Evolutionary conservation across 1,140 invertebrate genomes (phyloP), one percentile per base, ranked within the genome.

Genomic region (honey bee (Apis mellifera)): DNA sequence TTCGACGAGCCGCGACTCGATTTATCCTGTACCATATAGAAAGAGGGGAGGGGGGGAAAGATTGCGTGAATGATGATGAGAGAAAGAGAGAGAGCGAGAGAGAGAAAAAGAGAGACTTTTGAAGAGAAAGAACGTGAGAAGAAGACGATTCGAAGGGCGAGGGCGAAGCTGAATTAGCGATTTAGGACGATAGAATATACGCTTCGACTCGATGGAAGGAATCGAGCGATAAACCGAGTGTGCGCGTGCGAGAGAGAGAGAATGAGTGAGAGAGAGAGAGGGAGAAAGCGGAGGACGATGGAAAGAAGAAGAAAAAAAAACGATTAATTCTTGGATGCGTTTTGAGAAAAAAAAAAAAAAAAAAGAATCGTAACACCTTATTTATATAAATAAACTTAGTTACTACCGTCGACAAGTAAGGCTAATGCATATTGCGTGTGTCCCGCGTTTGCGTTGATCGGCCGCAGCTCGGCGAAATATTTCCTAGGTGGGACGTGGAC

Each of bases 371-470:
- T 91, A 93, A 89, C 87, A 91, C 77, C 91, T 92, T 91, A 92
- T 92, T 92, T 92, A 92, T 92, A 92, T 90, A 86, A 87, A 89
- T 86, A 90, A 76, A 90, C 86, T 89, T 89, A 91, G 90, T 90
- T 92, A 91, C 90, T 92, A 90, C 86, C 89, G 88, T 89, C 83
- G 86, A 86, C 78, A 89, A 90, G 78, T 90, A 91, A 92, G 82
- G 89, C 88, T 92, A 91, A 90, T 92, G 82, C 81, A 90, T 90
- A 90, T 86, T 92, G 89, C 92, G 91, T 90, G 88, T 90, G 88
- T 89, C 86, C 89, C 85, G 82, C 89, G 88, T 89, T 90, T 89
- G 88, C 84, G 79, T 90, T 78, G 86, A 86, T 86, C 88, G 89
- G 52, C 74, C 83, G 70, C 26, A 48, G 52, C 48, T 54, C 78